A percentile compares a stretch with the other conserved stretches of the same genome.
Evolutionary conservation across 2,888 invertebrate genomes (phyloP).

Genomic region (Orthonychiurus folsomi): DNA sequence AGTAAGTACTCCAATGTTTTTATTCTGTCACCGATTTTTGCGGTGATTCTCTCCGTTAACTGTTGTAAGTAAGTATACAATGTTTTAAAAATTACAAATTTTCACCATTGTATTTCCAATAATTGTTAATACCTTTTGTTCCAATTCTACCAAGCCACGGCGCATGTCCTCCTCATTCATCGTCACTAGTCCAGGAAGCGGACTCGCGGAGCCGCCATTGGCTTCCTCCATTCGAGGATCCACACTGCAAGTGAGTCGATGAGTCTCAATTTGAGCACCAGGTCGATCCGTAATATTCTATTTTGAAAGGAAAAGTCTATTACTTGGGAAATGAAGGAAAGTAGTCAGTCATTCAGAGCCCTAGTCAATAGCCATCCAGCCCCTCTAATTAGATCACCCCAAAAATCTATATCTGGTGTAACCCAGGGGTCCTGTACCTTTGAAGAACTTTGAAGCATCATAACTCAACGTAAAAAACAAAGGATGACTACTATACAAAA

Average conservation of each 20-base stretch:
- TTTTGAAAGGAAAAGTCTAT: not conserved
- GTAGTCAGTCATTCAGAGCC: no score
- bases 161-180: conserved; percentile 38
- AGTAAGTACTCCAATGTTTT: not conserved
- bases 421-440: no score
- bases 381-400: not conserved
- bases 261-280: conserved; percentile 15
- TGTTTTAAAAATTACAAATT: no score
- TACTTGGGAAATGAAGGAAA: no score
- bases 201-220: not conserved
- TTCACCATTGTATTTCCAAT: no score
- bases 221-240: conserved; percentile 14
- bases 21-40: not conserved
- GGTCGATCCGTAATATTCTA: not conserved
- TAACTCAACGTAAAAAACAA: not conserved
- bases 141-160: conserved; percentile 35
- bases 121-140: conserved; percentile 31
- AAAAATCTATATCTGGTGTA: not conserved
- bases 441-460: no score
- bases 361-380: no score
- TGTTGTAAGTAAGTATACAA: no score
- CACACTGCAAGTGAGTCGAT: conserved; percentile 16
- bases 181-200: conserved; percentile 14
- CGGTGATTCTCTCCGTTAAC: not conserved
- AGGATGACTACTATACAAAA: not conserved